Evolutionary conservation across 2,888 invertebrate species (phyloP).

Genomic region (Glaucopsyche alexis): DNA sequence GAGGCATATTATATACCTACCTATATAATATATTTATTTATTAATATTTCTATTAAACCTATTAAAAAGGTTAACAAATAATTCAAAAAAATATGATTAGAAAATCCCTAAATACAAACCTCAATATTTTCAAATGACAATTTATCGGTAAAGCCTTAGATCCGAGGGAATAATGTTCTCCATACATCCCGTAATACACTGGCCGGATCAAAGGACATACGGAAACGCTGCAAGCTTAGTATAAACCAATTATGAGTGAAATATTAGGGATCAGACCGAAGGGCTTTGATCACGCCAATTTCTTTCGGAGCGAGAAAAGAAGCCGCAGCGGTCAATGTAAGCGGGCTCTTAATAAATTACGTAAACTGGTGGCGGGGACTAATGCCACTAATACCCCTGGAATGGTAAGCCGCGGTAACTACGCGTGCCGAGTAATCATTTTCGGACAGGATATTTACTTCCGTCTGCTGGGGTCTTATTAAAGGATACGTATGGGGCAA

Average conservation of each 20-base stretch:
- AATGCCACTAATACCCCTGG: slow-evolving; percentile 69
- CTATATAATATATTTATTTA: too few relatives aligned
- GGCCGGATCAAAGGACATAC: slow-evolving; percentile 75
- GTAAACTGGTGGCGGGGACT: slow-evolving; percentile 68
- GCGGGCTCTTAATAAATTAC: slow-evolving; percentile 77
- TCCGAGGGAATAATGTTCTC: slow-evolving; percentile 67
- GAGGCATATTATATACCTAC: too few relatives aligned
- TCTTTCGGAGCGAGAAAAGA: slow-evolving; percentile 67
- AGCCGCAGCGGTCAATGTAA: slow-evolving; percentile 63
- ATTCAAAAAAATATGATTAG: not conserved
- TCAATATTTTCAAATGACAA: slow-evolving; percentile 46
- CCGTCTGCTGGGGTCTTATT: slow-evolving; percentile 70
- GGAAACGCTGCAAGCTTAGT: slow-evolving; percentile 75
- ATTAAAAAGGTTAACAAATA: not conserved
- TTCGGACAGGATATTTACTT: slow-evolving; percentile 74
- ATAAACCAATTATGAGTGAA: slow-evolving; percentile 81
- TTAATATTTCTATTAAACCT: too few relatives aligned
- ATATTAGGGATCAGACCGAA: slow-evolving; percentile 77
- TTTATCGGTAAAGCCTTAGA: slow-evolving; percentile 67
- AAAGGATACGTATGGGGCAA: slow-evolving; percentile 49
- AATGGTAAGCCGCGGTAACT: slow-evolving; percentile 76
- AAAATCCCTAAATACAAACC: slow-evolving; percentile 8
- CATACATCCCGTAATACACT: slow-evolving; percentile 78
- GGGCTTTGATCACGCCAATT: slow-evolving; percentile 75
- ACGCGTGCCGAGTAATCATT: slow-evolving; percentile 74